These are phyloP conservation scores for Drosophila tanythrix DNA, from an alignment of 2,888 invertebrate genomes.

Conservation along the genomic window DNA sequence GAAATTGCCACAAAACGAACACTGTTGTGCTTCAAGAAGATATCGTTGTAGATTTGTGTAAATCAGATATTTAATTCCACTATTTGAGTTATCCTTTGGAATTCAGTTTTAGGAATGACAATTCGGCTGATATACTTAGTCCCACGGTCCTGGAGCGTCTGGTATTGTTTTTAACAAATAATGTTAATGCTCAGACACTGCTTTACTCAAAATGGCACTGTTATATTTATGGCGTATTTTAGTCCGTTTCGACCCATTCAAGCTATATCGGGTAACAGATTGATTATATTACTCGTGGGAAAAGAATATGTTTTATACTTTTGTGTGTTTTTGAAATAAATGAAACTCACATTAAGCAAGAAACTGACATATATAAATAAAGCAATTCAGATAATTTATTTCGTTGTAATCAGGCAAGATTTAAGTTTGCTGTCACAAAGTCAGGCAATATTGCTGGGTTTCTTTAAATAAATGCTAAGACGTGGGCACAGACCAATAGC, in stretches of 20 bases:
- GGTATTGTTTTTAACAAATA: conserved; percentile 25
- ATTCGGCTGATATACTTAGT: neutral
- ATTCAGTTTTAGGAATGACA: neutral
- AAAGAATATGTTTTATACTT: neutral
- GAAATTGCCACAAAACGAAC: conserved; percentile 30
- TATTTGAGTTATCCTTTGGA: neutral
- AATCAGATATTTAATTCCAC: conserved; percentile 22
- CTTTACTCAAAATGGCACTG: conserved; percentile 32
- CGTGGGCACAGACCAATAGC: neutral
- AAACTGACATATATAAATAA: neutral
- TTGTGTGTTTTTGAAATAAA: neutral
- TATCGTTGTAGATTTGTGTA: neutral
- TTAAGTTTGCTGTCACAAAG: no score
- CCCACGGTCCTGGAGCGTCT: conserved; percentile 31
- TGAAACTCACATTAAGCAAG: neutral
- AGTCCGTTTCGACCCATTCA: neutral
- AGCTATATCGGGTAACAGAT: neutral
- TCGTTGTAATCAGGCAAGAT: no score
- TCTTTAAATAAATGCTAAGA: neutral
- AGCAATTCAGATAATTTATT: no score
- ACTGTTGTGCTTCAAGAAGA: conserved; percentile 15
- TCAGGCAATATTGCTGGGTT: no score
- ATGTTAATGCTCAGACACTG: conserved; percentile 16
- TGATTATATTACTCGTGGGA: neutral
- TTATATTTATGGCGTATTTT: neutral